Evolutionary conservation across 53 echinoderm and acorn worm genomes (phyloP).

Genomic region (Mesocentrotus franciscanus): DNA sequence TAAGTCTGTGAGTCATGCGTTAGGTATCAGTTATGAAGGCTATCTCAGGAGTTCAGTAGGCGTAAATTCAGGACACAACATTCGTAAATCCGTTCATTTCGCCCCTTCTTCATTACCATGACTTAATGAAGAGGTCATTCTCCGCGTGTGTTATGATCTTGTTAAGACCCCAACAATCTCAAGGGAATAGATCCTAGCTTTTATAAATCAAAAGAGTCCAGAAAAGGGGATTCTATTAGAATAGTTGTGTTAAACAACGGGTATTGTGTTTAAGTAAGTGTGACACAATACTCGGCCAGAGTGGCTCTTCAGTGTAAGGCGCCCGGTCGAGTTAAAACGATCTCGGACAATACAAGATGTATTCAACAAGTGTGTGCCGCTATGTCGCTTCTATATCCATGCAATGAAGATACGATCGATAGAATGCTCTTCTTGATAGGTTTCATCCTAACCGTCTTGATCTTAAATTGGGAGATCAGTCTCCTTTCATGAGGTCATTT

Average conservation of each 20-base stretch:
- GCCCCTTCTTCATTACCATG: background rate
- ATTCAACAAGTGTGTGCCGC: constrained; percentile 51
- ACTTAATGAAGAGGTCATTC: background rate
- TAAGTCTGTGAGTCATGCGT: background rate
- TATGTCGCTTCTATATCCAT: background rate
- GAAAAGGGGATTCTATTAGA: constrained; percentile 18
- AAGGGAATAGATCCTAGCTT: background rate
- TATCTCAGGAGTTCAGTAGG: background rate
- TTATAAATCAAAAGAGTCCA: background rate
- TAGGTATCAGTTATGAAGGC: background rate
- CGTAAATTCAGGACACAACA: too few relatives aligned
- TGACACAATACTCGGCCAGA: background rate
- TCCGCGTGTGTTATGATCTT: constrained; percentile 13
- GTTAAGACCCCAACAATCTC: constrained; percentile 1
- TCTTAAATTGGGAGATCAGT: constrained; percentile 20
- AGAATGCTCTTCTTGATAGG: background rate
- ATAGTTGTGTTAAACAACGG: background rate
- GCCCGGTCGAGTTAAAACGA: constrained; percentile 37
- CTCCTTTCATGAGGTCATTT: constrained; percentile 30
- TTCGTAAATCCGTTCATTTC: background rate
- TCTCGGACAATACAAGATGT: background rate
- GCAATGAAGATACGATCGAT: background rate
- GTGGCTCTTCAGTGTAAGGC: background rate
- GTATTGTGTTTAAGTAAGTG: constrained; percentile 23
- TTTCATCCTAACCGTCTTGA: background rate